phyloP scores from a whole-genome alignment of 1,140 invertebrate species.

The Xylocopa sonorina region DNA sequence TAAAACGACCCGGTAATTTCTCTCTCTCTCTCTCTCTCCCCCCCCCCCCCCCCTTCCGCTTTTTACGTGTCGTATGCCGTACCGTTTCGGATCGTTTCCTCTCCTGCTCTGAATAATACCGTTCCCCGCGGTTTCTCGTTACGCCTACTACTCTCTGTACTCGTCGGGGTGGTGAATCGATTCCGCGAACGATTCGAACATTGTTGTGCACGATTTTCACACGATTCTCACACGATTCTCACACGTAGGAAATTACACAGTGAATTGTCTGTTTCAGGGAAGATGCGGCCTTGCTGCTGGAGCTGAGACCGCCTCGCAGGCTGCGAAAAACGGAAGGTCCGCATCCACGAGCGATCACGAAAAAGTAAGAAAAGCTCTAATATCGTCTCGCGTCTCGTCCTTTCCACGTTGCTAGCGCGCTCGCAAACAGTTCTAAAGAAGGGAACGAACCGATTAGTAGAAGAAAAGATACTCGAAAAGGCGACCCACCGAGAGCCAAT shows the following conservation, averaged over 20 bases:
- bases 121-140: too few relatives aligned
- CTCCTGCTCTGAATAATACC: too few relatives aligned
- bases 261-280: constrained; percentile 68
- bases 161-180: too few relatives aligned
- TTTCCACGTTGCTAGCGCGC: constrained; percentile 39
- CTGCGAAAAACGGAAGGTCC: constrained; percentile 72
- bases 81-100: too few relatives aligned
- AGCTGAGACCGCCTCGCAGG: constrained; percentile 77
- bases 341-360: constrained; percentile 70
- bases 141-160: too few relatives aligned
- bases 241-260: not conserved
- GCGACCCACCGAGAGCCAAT: too few relatives aligned
- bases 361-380: constrained; percentile 77
- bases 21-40: not conserved
- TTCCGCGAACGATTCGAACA: too few relatives aligned
- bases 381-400: constrained; percentile 57
- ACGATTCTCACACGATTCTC: too few relatives aligned
- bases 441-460: too few relatives aligned
- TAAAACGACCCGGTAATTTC: constrained; percentile 51
- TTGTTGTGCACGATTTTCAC: too few relatives aligned
- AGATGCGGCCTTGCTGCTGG: constrained; percentile 75
- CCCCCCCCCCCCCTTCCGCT: not conserved
- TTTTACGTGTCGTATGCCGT: too few relatives aligned
- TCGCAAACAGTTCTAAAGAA: not conserved
- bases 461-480: too few relatives aligned